Percentiles rank a stretch among this genome's conserved stretches.
Evolutionary conservation across 2,113 vertebrate genomes (phyloP).

Genomic region (Panthera leo): DNA sequence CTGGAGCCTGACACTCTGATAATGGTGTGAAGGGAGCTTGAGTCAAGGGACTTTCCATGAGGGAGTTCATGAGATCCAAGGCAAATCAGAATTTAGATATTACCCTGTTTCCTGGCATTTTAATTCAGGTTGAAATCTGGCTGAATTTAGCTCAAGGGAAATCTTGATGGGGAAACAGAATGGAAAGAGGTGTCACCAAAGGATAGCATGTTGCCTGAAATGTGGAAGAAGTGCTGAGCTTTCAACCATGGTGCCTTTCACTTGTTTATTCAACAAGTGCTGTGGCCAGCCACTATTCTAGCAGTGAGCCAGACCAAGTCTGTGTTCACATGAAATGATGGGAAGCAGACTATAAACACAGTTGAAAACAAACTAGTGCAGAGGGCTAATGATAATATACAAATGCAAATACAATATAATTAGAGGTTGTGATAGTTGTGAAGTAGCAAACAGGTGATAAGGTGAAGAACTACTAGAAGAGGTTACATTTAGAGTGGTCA

Average conservation of each 20-base stretch:
- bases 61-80: constrained; percentile 8
- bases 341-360: neutral
- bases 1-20: neutral
- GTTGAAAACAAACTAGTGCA: neutral
- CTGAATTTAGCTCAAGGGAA: constrained; percentile 29
- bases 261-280: neutral
- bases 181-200: neutral
- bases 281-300: neutral
- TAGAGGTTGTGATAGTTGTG: neutral
- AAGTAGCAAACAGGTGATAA: neutral
- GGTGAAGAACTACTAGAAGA: neutral
- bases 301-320: neutral
- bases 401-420: neutral
- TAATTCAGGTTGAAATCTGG: constrained; percentile 46
- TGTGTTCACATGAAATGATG: neutral
- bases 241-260: neutral
- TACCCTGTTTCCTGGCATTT: constrained; percentile 11
- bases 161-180: constrained; percentile 9
- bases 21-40: neutral
- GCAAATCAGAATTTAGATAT: constrained; percentile 17
- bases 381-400: neutral
- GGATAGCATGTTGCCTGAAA: neutral
- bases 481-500: neutral
- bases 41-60: neutral
- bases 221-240: neutral